Evolutionary conservation across 2,113 vertebrate species (phyloP), one percentile per base, ranked within the genome.

Genomic region (Piprites chloris): DNA sequence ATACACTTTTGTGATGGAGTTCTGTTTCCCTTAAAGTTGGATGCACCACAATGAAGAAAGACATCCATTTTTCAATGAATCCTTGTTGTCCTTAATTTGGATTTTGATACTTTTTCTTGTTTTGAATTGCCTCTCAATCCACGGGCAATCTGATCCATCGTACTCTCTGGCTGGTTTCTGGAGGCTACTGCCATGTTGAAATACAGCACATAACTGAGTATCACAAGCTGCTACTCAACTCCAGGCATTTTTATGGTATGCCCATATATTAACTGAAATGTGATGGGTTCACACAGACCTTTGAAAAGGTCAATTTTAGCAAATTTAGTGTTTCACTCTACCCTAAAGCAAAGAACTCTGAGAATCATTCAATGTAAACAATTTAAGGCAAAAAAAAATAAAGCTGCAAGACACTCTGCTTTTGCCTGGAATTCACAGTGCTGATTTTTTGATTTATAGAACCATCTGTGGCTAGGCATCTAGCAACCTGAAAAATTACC

Each of bases 1-100:
- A 89, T 42, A 92, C 27, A 82, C 69, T 85, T 90, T 92, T 94
- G 81, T 91, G 92, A 72, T 44, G 39, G 56, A 95, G 68, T 75
- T 85, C 89, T 91, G 69, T 41, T 96, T 96, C 77, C 35, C 82
- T 86, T 95, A 66, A 67, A 86, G 67, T 44, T 72, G 39, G 61
- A 78, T 42, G 52, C 15, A 76, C 8, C 1, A 3, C 86, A 84
- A 95, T 85, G 37, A 74, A 95, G 85, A 76, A 95, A 72, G 94
- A 90, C 73, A 74, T 59, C 26, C 13, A 89, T 93, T 95, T 96
- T 94, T 84, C 46, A 87, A 71, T 4, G 10, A 77, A 88, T 53
- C 14, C 32, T 87, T 68, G 15, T 28, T 92, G 74, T 53, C 56
- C 49, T 84, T 88, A 90, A 90, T 93, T 77, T 66, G 52, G 68